Base-by-base conservation (phyloP, 2,797 vertebrate species). In the Sebastes trivittatus region DNA sequence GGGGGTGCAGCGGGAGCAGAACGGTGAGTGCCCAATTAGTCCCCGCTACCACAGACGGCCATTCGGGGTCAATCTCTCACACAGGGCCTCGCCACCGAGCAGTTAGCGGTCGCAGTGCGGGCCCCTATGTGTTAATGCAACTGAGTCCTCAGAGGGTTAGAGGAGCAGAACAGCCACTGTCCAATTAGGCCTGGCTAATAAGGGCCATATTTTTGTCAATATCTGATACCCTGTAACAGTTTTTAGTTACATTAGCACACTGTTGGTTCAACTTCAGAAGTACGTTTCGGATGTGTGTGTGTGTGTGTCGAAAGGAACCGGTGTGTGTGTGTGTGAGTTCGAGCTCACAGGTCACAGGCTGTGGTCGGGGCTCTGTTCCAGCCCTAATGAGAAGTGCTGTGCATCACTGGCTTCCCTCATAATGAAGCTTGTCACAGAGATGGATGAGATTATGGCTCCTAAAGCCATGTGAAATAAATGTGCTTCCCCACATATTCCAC, bases 1-100 rank as follows among this genome's bases (percentile, higher is more conserved):
- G 3, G 98, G 98, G 63, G 98, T 98, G 75, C 98, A 99, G 95
- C 96, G 97, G 84, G 98, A 99, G 67, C 98, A 99, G 94, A 99
- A 97, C 61, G 98, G 98, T 98, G 92, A 96, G 97, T 95, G 83
- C 85, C 74, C 82, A 92, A 90, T 95, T 94, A 94, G 94, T 90
- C 83, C 83, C 84, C n/a, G 86, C 92, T 85, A 92, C 92, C 88
- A 80, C 87, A 87, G 82, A 85, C 87, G 78, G 86, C 85, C 84
- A 88, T 93, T 92, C 78, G 60, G 81, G 92, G 91, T 94, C 92
- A 93, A 83, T 84, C 91, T 87, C 80, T 64, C 85, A 87, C 91
- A 62, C 78, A 79, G 63, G 58, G 78, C 74, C 46, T 80, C 22
- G 68, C 88, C 89, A 75, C 85, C 58, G 13, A 85, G 69, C 84